These are phyloP conservation scores for Microcebus ravelobensis DNA, from an alignment of 2,113 vertebrate genomes.

Conservation along the genomic window DNA sequence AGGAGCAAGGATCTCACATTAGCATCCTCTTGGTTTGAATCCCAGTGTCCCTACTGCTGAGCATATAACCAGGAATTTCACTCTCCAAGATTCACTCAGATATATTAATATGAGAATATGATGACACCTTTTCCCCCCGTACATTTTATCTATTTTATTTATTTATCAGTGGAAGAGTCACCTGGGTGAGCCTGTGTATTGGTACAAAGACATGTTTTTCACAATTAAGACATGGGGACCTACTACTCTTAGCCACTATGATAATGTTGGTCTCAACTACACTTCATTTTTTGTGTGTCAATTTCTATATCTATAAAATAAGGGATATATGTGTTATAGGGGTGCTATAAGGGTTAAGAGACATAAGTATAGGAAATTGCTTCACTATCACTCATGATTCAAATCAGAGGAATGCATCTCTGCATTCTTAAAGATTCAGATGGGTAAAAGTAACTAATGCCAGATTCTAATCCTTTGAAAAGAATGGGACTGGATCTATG, in stretches of 20 bases:
- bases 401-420: neutral
- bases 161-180: neutral
- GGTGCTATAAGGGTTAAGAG: neutral
- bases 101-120: neutral
- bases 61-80: neutral
- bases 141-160: neutral
- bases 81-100: neutral
- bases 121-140: neutral
- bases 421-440: neutral
- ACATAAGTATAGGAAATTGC: neutral
- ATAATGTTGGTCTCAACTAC: neutral
- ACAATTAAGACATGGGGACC: neutral
- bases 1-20: neutral
- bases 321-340: neutral
- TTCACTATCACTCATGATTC: neutral
- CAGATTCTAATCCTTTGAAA: constrained; percentile 1
- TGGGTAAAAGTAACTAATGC: neutral
- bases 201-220: neutral
- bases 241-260: neutral
- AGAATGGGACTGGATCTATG: neutral
- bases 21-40: neutral
- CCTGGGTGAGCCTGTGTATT: neutral
- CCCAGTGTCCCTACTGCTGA: neutral
- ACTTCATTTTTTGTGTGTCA: neutral
- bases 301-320: neutral